phyloP scores from a whole-genome alignment of 1,140 invertebrate genomes.

The Brachionus manjavacas region DNA sequence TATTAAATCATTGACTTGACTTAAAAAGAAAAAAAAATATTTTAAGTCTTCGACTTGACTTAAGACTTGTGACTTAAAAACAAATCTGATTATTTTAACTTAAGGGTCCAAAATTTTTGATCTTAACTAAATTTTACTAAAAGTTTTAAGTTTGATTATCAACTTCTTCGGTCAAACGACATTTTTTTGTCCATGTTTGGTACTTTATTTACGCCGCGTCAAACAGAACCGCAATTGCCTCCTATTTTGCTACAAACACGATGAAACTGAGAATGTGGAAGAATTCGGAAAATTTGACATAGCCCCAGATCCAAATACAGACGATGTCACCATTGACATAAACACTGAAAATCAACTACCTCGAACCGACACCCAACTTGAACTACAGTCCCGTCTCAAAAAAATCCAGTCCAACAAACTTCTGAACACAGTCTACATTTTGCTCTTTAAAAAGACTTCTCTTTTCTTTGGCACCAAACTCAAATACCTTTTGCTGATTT shows the following conservation, averaged over 20 bases:
- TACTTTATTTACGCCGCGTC: slow-evolving; percentile 3
- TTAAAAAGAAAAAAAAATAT: no score
- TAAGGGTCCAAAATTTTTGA: no score
- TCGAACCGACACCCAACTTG: neutral
- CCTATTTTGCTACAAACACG: neutral
- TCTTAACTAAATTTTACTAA: no score
- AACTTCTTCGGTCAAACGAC: slow-evolving; percentile 14
- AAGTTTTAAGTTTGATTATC: slow-evolving; percentile 11
- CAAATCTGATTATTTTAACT: no score
- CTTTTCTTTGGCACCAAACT: slow-evolving; percentile 21
- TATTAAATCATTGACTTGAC: no score
- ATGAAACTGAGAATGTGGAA: neutral
- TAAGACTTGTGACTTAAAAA: no score
- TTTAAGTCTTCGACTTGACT: no score
- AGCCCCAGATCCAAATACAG: neutral
- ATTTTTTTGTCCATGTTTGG: slow-evolving; percentile 41
- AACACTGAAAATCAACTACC: neutral
- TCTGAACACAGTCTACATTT: neutral
- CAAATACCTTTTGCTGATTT: neutral
- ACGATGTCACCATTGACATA: neutral
- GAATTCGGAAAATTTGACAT: neutral
- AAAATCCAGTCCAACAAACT: neutral
- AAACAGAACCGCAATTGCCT: slow-evolving; percentile 1
- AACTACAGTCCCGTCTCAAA: slow-evolving; percentile 6
- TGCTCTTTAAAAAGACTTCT: neutral